These are phyloP conservation scores for Ostrea edulis DNA, from an alignment of 1,140 invertebrate genomes.

Conservation along the genomic window DNA sequence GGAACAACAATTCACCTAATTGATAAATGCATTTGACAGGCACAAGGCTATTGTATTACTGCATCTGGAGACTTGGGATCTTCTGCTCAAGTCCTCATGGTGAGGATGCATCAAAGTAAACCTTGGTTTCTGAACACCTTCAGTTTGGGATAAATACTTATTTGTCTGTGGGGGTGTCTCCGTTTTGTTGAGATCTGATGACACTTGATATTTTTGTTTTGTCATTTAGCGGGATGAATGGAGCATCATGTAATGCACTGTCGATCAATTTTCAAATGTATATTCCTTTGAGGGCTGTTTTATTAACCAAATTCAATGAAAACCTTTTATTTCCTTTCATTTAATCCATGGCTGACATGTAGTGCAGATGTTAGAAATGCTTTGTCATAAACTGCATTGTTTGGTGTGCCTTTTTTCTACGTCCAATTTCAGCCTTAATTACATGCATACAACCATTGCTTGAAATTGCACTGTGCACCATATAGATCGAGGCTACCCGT, in stretches of 20 bases:
- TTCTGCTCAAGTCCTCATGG: background rate
- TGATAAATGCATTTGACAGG: slow-evolving; percentile 16
- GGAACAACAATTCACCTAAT: slow-evolving; percentile 2
- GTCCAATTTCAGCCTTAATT: background rate
- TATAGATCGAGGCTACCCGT: background rate
- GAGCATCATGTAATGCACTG: background rate
- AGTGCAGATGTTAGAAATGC: background rate
- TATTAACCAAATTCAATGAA: background rate
- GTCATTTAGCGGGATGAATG: background rate
- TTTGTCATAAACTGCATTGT: background rate
- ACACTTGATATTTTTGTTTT: background rate
- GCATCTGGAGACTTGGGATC: slow-evolving; percentile 1
- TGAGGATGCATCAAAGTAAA: background rate
- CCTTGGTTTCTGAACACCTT: background rate
- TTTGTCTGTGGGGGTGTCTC: background rate
- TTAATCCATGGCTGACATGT: background rate
- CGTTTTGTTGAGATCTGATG: background rate
- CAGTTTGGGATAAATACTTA: background rate
- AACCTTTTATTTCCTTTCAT: background rate
- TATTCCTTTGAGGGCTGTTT: background rate
- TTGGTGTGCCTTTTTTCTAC: background rate
- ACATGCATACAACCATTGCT: background rate
- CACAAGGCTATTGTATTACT: slow-evolving; percentile 10
- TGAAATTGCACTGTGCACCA: background rate
- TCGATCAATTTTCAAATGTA: background rate